These are phyloP conservation scores for Tauraco erythrolophus DNA, from an alignment of 2,113 vertebrate species.

Conservation along the genomic window DNA sequence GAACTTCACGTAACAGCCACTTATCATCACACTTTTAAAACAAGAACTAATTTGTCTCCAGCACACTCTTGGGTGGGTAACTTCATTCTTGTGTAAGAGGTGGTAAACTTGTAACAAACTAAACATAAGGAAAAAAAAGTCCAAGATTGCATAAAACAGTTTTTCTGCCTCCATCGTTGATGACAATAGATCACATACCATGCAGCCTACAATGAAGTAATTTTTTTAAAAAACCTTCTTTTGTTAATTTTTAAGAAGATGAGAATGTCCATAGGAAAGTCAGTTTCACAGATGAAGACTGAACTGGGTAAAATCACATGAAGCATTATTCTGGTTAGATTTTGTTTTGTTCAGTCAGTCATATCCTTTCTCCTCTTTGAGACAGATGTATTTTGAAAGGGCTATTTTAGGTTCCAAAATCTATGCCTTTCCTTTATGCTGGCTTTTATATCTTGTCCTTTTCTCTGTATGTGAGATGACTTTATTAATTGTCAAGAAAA, in stretches of 20 bases:
- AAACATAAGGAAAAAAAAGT: not conserved
- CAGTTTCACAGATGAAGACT: not conserved
- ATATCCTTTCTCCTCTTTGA: not conserved
- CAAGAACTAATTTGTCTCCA: not conserved
- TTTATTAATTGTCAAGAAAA: not conserved
- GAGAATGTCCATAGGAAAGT: not conserved
- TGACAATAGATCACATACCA: not conserved
- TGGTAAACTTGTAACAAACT: not conserved
- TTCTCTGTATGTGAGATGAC: not conserved
- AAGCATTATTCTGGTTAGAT: not conserved
- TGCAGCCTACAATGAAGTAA: not conserved
- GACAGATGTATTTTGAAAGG: not conserved
- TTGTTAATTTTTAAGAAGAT: not conserved
- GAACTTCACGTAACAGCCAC: not conserved
- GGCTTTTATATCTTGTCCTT: not conserved
- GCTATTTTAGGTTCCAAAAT: not conserved
- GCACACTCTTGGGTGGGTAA: not conserved
- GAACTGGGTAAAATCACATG: not conserved
- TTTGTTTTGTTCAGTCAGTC: not conserved
- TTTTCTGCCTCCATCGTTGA: not conserved
- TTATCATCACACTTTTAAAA: not conserved
- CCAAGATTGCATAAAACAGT: not conserved
- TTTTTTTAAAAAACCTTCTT: not conserved
- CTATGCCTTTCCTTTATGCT: not conserved
- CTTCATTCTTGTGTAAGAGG: not conserved